These are phyloP conservation scores for Drosophila paracracens DNA, from an alignment of 2,888 invertebrate genomes.

Conservation along the genomic window DNA sequence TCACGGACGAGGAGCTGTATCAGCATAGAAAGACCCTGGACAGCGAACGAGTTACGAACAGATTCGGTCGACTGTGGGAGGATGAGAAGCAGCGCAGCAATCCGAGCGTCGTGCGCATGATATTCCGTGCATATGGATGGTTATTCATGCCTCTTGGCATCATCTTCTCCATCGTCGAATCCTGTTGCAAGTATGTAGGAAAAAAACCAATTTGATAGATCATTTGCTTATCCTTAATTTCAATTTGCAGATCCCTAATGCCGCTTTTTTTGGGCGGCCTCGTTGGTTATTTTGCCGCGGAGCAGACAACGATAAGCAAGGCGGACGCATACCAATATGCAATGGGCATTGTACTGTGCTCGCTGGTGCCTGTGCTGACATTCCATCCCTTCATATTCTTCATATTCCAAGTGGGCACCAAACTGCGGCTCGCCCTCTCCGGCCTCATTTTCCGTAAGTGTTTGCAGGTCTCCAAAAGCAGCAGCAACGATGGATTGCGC, in stretches of 20 bases:
- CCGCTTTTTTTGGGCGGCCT: slow-evolving; percentile 89
- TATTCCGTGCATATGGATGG: slow-evolving; percentile 85
- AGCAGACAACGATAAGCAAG: slow-evolving; percentile 86
- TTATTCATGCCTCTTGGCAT: slow-evolving; percentile 81
- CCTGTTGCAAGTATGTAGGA: slow-evolving; percentile 78
- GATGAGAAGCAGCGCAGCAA: slow-evolving; percentile 81
- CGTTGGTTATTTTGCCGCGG: slow-evolving; percentile 88
- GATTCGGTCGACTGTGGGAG: slow-evolving; percentile 85
- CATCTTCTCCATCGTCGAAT: slow-evolving; percentile 78
- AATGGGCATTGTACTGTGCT: slow-evolving; percentile 87
- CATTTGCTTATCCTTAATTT: slow-evolving; percentile 25
- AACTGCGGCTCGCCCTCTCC: slow-evolving; percentile 89
- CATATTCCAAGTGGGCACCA: slow-evolving; percentile 89
- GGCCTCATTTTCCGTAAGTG: slow-evolving; percentile 91
- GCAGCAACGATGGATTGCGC: slow-evolving; percentile 93
- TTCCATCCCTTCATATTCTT: slow-evolving; percentile 91
- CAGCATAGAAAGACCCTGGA: slow-evolving; percentile 86
- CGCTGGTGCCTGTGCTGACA: slow-evolving; percentile 86
- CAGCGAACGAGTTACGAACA: slow-evolving; percentile 86
- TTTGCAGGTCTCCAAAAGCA: slow-evolving; percentile 90
- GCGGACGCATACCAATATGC: slow-evolving; percentile 89
- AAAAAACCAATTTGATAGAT: neutral
- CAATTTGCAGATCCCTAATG: slow-evolving; percentile 86
- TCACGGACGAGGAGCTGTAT: slow-evolving; percentile 87
- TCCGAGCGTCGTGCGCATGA: slow-evolving; percentile 85